Evolutionary conservation across 2,113 vertebrate genomes (phyloP), one percentile per base, ranked within the genome.

Genomic region (Trichechus manatus): DNA sequence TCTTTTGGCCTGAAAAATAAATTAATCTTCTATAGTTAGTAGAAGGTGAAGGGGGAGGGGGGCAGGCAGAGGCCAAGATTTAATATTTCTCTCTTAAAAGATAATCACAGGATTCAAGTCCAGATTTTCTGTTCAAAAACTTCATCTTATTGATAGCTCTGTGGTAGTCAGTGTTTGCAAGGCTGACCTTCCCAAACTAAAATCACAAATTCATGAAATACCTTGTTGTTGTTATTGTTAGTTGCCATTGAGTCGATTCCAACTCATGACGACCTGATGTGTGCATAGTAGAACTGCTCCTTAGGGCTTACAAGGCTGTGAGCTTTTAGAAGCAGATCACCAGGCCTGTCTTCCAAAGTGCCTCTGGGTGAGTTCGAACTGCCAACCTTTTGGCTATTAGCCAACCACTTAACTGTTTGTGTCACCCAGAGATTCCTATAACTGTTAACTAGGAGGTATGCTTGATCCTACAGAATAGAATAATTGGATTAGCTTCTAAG

Each of bases 141-240:
- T 33, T 0, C 4, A 70, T 27, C 72, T 44, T 39, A 13, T 17
- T 63, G 13, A 61, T 91, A 66, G 0, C 81, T 61, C 10, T 63
- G 39, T 74, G 9, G 17, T 33, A 2, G 1, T 74, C 47, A 59
- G 56, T 31, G 4, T 92, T 96, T 87, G 31, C 17, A 77, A 87
- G 19, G 59, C 1, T 63, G 19, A 33, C 2, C 9, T 11, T 81
- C 8, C 59, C 19, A 44, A 79, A 94, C 20, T 1, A 63, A 94
- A 97, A 79, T 56, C 29, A 87, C 9, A 61, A 85, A 74, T 95
- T 87, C n/a, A 36, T 72, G 64, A 89, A 44, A 83, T 6, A 82
- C 11, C 14, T 79, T 61, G 47, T 22, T 39, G 6, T 39, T 39
- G 36, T 74, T 22, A 8, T 74, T 10, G 8, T n/a, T 15, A 23